phyloP scores from a whole-genome alignment of 2,113 vertebrate genomes.

The Channa argus region DNA sequence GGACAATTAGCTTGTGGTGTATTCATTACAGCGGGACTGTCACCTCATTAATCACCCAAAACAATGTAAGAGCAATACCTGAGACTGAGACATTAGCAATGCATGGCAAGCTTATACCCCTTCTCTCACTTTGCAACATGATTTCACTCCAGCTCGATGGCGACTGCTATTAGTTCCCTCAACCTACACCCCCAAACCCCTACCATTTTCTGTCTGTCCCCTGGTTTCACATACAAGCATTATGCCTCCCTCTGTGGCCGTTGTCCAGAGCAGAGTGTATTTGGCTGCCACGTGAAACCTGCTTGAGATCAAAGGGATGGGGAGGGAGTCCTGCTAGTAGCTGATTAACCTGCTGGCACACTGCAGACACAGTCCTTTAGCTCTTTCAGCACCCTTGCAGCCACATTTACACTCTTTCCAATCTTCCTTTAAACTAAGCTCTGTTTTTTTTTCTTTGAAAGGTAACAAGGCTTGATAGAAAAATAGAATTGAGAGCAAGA shows the following conservation, averaged over 20 bases:
- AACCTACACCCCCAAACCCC: neutral
- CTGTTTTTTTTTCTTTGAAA: slow-evolving; percentile 16
- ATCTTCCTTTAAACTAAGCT: slow-evolving; percentile 48
- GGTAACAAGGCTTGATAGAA: neutral
- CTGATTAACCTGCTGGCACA: slow-evolving; percentile 76
- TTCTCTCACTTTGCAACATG: neutral
- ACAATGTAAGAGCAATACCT: slow-evolving; percentile 65
- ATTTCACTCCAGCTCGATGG: slow-evolving; percentile 11
- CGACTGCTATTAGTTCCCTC: neutral
- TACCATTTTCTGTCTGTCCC: slow-evolving; percentile 3
- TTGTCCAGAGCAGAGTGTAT: slow-evolving; percentile 57
- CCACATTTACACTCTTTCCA: slow-evolving; percentile 42
- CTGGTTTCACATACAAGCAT: slow-evolving; percentile 40
- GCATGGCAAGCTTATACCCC: slow-evolving; percentile 1
- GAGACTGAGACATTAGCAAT: slow-evolving; percentile 37
- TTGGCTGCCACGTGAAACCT: slow-evolving; percentile 61
- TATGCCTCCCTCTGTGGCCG: slow-evolving; percentile 48
- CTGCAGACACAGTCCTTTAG: slow-evolving; percentile 54
- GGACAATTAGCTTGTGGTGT: slow-evolving; percentile 75
- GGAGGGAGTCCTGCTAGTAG: slow-evolving; percentile 64
- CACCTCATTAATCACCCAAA: slow-evolving; percentile 78
- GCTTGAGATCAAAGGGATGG: slow-evolving; percentile 72
- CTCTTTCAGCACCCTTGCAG: slow-evolving; percentile 51
- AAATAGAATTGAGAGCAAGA: neutral
- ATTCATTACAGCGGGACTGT: slow-evolving; percentile 73